Conservation (phyloP, 2,888 invertebrate genomes). For the Synanthedon andrenaeformis region DNA sequence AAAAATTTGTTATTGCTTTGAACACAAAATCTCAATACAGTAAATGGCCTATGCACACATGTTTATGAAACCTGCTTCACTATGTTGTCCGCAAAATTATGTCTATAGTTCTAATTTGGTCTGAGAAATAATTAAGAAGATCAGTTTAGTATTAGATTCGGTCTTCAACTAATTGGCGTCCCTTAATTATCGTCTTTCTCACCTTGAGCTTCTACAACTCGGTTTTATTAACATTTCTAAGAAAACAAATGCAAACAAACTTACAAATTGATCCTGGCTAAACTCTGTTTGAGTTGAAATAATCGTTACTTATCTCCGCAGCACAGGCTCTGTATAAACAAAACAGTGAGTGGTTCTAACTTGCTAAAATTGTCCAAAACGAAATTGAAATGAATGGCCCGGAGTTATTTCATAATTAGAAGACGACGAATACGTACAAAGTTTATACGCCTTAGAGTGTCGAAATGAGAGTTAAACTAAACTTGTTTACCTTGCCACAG, state of each 20-base stretch:
- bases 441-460: slow-evolving; percentile 51
- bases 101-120: too few relatives aligned
- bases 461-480: slow-evolving; percentile 57
- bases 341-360: background rate
- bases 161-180: background rate
- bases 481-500: slow-evolving; percentile 53
- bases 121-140: too few relatives aligned
- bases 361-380: slow-evolving; percentile 15
- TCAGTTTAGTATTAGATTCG: too few relatives aligned
- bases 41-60: too few relatives aligned
- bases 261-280: background rate
- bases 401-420: slow-evolving; percentile 57
- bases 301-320: slow-evolving; percentile 9
- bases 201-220: background rate
- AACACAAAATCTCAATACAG: too few relatives aligned
- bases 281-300: background rate
- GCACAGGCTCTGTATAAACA: slow-evolving; percentile 4
- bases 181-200: background rate
- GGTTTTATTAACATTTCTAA: background rate
- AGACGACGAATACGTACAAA: slow-evolving; percentile 22
- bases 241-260: background rate
- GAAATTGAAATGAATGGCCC: slow-evolving; percentile 53
- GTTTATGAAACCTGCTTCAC: too few relatives aligned
- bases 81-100: too few relatives aligned
- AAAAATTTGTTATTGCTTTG: too few relatives aligned